Conservation (phyloP, 2,113 vertebrate species). For the Caloenas nicobarica region DNA sequence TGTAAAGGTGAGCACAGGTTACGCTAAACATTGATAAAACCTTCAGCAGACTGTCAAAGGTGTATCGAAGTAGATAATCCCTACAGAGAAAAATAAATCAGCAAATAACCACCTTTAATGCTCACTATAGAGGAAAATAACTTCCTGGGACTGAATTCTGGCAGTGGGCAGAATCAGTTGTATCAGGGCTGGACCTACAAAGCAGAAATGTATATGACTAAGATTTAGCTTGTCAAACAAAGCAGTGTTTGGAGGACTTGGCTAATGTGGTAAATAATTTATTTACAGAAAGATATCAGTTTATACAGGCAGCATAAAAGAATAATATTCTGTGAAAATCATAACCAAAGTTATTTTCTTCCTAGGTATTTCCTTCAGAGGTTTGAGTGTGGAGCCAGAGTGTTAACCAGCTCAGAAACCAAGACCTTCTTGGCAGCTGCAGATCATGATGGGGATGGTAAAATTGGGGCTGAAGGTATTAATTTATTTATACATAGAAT, state of each 20-base stretch:
- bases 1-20: background rate
- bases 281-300: background rate
- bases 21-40: background rate
- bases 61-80: background rate
- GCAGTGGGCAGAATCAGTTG: background rate
- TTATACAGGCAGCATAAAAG: background rate
- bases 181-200: background rate
- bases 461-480: constrained; percentile 90
- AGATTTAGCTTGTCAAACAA: background rate
- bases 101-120: background rate
- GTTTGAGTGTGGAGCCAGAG: constrained; percentile 85
- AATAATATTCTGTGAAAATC: background rate
- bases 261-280: background rate
- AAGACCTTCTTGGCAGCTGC: constrained; percentile 87
- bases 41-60: background rate
- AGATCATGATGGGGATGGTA: constrained; percentile 92
- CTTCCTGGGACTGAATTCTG: background rate
- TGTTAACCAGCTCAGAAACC: constrained; percentile 86
- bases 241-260: background rate
- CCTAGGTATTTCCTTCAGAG: constrained; percentile 91
- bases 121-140: background rate
- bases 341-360: background rate
- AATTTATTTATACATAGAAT: background rate
- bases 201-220: background rate
- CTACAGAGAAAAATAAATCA: background rate